Percentiles rank a stretch among this genome's conserved stretches.
These are phyloP conservation scores for Pituophis catenifer DNA, from an alignment of 2,113 vertebrate genomes.

Conservation along the genomic window DNA sequence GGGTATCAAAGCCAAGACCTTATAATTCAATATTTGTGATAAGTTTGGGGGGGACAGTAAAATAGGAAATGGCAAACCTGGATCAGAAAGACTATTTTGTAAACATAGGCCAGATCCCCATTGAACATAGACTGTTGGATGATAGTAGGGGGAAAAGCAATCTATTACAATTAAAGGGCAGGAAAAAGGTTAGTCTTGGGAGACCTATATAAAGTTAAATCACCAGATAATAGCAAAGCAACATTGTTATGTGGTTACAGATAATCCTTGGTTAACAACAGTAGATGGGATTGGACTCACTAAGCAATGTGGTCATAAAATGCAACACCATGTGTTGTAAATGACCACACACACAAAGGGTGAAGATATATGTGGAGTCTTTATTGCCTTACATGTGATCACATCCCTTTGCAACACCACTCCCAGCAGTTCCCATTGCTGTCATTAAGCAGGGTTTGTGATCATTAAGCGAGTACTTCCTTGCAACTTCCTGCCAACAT, in stretches of 20 bases:
- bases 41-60: neutral
- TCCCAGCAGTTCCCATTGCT: neutral
- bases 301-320: too few relatives aligned
- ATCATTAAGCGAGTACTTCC: neutral
- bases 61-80: neutral
- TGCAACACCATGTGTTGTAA: neutral
- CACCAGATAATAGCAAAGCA: neutral
- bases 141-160: neutral
- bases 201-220: neutral
- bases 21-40: neutral
- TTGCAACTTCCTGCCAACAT: neutral
- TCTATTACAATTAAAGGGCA: neutral
- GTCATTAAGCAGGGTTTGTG: neutral
- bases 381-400: neutral
- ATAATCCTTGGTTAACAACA: neutral
- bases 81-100: neutral
- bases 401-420: neutral
- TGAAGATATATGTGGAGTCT: too few relatives aligned
- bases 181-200: neutral
- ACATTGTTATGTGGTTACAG: neutral
- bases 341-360: too few relatives aligned
- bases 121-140: neutral
- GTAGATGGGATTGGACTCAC: neutral
- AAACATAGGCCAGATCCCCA: neutral
- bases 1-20: neutral